Conservation (phyloP, 1,140 invertebrate species). For the Apis mellifera region Amel_HAv3.1 CM009946.2:7100001-7100500, state of each 20-base stretch:
- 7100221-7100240: conserved; percentile 68
- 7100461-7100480: no score
- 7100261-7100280: conserved; percentile 47
- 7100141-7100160: conserved; percentile 3
- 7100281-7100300: conserved; percentile 18
- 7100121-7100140: not conserved
- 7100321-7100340: not conserved
- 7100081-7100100: no score
- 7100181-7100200: conserved; percentile 39
- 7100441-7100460: no score
- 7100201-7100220: conserved; percentile 64
- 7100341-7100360: not conserved
- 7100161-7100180: conserved; percentile 55
- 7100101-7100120: not conserved
- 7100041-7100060: no score
- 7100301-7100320: conserved; percentile 39
- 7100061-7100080: no score
- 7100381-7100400: no score
- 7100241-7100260: conserved; percentile 25
- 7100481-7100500: not conserved
- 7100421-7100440: no score
- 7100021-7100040: no score
- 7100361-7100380: no score
- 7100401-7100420: no score
- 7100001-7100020: no score